A percentile compares a stretch with the other conserved stretches of the same genome.
Evolutionary conservation across 2,888 invertebrate species (phyloP).

Genomic region (Ferrisia virgata): DNA sequence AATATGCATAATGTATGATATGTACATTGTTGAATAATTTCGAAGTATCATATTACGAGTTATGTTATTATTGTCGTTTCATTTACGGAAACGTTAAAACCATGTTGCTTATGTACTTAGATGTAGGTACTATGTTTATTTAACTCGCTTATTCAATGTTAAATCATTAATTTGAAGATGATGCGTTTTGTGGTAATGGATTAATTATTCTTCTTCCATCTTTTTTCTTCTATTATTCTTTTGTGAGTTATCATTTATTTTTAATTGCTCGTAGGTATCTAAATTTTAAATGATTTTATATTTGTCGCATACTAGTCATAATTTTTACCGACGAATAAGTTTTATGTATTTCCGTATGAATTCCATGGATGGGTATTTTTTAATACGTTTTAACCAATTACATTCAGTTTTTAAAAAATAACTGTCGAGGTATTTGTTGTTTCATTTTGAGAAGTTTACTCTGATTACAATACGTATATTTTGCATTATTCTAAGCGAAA

Average conservation of each 20-base stretch:
- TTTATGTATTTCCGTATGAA: background rate
- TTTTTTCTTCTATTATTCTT: background rate
- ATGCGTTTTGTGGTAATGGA: background rate
- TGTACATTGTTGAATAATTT: background rate
- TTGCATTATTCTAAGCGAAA: background rate
- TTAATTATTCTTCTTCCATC: background rate
- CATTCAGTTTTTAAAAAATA: background rate
- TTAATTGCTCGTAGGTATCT: background rate
- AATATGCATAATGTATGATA: background rate
- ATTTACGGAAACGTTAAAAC: background rate
- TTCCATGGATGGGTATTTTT: background rate
- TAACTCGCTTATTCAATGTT: background rate
- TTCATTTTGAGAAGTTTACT: background rate
- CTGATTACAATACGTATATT: background rate
- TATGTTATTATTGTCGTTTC: background rate
- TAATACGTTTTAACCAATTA: background rate
- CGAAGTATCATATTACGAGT: background rate
- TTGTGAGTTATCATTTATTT: background rate
- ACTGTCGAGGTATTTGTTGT: background rate
- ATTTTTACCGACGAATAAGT: background rate
- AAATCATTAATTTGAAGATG: background rate
- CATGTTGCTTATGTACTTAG: background rate
- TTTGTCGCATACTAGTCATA: background rate
- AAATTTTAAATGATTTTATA: background rate
- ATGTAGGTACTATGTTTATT: background rate